A percentile compares a stretch with the other conserved stretches of the same genome.
Conservation (phyloP, 2,113 vertebrate genomes). For the Rhinolophus ferrumequinum region DNA sequence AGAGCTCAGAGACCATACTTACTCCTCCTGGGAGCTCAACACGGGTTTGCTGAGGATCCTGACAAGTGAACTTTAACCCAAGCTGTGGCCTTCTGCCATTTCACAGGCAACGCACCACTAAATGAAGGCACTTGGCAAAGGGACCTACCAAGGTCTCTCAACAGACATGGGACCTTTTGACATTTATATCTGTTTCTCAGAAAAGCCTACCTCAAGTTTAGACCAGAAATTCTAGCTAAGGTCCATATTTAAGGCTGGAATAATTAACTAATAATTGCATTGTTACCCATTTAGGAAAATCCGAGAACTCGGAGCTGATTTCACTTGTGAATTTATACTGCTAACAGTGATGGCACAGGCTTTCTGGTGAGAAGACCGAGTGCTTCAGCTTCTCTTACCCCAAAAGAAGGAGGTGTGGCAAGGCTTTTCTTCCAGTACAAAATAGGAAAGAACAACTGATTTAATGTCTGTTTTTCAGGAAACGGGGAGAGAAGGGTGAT, state of each 20-base stretch:
- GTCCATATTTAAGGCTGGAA: not conserved
- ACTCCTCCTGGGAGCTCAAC: not conserved
- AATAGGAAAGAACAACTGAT: fast-evolving
- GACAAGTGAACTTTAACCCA: not conserved
- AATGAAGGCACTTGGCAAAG: not conserved
- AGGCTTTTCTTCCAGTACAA: not conserved
- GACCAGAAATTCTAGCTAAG: too few relatives aligned
- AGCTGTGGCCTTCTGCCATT: not conserved
- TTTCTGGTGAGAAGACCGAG: not conserved
- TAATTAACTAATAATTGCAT: not conserved
- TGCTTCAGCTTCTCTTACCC: not conserved
- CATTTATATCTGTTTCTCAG: not conserved
- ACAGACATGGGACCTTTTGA: not conserved
- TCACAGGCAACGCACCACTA: not conserved
- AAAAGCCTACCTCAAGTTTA: not conserved
- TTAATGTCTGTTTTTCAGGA: not conserved
- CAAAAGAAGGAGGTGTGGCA: not conserved
- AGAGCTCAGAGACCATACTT: not conserved
- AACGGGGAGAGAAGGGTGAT: not conserved
- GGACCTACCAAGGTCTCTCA: not conserved
- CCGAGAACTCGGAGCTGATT: not conserved
- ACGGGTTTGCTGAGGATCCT: not conserved
- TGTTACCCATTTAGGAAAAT: not conserved
- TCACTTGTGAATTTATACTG: not conserved
- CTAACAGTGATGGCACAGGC: not conserved